phyloP scores from a whole-genome alignment of 1,140 invertebrate species.

The Drosophila kohkoa region DNA sequence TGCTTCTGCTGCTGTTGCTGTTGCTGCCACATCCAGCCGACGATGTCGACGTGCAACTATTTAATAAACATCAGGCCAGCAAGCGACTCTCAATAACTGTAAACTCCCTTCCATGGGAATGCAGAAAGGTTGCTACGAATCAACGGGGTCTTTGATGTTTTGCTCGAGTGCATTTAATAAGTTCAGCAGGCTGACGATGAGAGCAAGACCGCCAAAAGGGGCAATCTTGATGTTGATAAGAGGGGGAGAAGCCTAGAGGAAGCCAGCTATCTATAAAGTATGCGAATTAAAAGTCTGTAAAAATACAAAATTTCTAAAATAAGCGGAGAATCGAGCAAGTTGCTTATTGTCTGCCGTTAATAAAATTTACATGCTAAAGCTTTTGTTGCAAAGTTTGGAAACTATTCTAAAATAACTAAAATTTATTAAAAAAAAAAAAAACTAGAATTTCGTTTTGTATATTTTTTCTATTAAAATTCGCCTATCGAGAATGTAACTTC shows the following conservation, averaged over 20 bases:
- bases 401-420: no score
- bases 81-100: background rate
- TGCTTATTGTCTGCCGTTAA: no score
- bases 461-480: no score
- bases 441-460: no score
- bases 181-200: constrained; percentile 23
- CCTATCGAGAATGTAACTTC: no score
- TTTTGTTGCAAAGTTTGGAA: no score
- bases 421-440: no score
- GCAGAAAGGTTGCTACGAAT: constrained; percentile 20
- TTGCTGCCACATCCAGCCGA: background rate
- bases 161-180: constrained; percentile 77
- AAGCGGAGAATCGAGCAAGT: no score
- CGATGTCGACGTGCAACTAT: constrained; percentile 60
- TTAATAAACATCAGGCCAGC: constrained; percentile 73
- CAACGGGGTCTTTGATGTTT: constrained; percentile 65
- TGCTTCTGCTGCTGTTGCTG: background rate
- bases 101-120: constrained; percentile 3
- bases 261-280: no score
- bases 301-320: no score
- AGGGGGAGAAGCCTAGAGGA: background rate
- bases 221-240: background rate
- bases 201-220: background rate
- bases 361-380: no score
- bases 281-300: no score